phyloP scores from a whole-genome alignment of 2,113 vertebrate species.

The Crypturellus undulatus region DNA sequence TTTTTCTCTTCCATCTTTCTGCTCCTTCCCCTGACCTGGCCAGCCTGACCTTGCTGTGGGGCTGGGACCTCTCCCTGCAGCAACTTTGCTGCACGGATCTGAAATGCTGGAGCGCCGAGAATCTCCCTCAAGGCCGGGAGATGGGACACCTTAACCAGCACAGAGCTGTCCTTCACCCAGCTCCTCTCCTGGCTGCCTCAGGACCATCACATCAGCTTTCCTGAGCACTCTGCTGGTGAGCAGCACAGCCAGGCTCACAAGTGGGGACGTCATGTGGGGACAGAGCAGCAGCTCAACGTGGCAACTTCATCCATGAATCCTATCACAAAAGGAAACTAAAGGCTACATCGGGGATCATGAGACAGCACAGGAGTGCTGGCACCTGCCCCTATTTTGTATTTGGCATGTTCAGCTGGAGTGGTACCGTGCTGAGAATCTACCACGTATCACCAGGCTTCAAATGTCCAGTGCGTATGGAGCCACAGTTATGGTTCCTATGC shows the following conservation, averaged over 20 bases:
- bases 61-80: not conserved
- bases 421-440: rapidly evolving
- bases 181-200: not conserved
- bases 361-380: not conserved
- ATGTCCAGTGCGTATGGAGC: rapidly evolving
- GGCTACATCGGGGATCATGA: not conserved
- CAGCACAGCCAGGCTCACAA: not conserved
- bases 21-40: not conserved
- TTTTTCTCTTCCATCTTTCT: not conserved
- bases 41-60: not conserved
- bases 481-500: not conserved
- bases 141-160: not conserved
- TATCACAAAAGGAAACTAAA: not conserved
- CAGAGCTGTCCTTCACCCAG: not conserved
- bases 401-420: rapidly evolving
- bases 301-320: not conserved
- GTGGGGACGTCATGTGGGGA: rapidly evolving
- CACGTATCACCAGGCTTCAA: not conserved
- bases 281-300: not conserved
- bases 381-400: no score
- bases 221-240: not conserved
- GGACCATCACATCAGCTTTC: not conserved
- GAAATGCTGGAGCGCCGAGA: not conserved
- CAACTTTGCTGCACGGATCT: no score
- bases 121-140: not conserved